Evolutionary conservation across 2,113 vertebrate species (phyloP), one percentile per base, ranked within the genome.

Genomic region (Mionectes macconnelli): DNA sequence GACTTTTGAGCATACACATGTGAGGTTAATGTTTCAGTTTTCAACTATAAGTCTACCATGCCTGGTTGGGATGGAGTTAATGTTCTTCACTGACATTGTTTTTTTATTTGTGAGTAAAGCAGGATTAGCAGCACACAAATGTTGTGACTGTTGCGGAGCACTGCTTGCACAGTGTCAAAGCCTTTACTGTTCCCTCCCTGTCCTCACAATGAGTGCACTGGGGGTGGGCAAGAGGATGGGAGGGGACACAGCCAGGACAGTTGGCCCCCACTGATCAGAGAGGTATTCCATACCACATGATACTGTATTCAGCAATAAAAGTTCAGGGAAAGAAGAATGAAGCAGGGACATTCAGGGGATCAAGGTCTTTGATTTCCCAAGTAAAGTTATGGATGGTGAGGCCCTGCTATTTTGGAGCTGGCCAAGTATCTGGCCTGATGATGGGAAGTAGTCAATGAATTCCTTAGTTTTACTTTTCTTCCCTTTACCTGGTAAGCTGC

Each of bases 61-160:
- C 55, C 16, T 74, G 23, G 6, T n/a, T 78, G 23, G 8, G 21
- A 55, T 31, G 12, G 19, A 55, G 63, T 30, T 74, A 33, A 22
- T 74, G 85, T 94, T 66, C 44, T n/a, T n/a, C n/a, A n/a, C n/a
- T n/a, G n/a, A n/a, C n/a, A n/a, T n/a, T n/a, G n/a, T n/a, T n/a
- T n/a, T n/a, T n/a, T n/a, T n/a, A n/a, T n/a, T 31, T 88, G 20
- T 78, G 35, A 60, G 14, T 35, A 69, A 84, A 84, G 8, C 3
- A 30, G 2, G 10, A 9, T 53, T 69, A 64, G 23, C 24, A 67
- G 23, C 45, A 35, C 8, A 8, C 0, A 1, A 37, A 4, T 18
- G 12, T 66, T 47, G 17, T 42, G 31, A 28, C 12, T 80, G 4
- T 49, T 50, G 67, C 44, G n/a, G 19, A 59, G 25, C 30, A 4